These are phyloP conservation scores for Yponomeuta sedellus DNA, from an alignment of 2,888 invertebrate species.

Conservation along the genomic window DNA sequence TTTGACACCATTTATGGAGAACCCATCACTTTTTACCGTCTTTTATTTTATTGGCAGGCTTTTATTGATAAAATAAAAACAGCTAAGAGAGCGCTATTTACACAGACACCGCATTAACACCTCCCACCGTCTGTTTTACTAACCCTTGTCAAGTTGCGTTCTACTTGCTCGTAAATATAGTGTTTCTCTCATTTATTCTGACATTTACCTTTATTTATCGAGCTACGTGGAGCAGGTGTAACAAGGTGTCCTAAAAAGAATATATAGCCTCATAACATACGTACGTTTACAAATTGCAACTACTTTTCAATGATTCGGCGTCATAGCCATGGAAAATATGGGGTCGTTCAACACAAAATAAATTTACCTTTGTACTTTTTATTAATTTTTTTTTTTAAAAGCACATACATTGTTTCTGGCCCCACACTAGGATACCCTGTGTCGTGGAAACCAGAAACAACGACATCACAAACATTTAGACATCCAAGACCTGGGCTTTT, in stretches of 20 bases:
- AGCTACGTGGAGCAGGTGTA: not conserved
- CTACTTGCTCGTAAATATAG: slow-evolving; percentile 4
- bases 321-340: too few species aligned
- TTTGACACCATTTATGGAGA: not conserved
- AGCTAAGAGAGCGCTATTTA: not conserved
- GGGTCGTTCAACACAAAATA: too few species aligned
- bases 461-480: too few species aligned
- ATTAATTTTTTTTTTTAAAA: too few species aligned
- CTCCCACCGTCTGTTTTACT: slow-evolving; percentile 7
- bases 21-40: not conserved
- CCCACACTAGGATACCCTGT: too few species aligned
- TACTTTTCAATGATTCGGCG: too few species aligned
- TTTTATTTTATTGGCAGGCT: slow-evolving; percentile 3
- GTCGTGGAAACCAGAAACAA: too few species aligned
- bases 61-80: slow-evolving; percentile 1
- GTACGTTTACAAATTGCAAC: too few species aligned
- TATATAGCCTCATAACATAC: not conserved
- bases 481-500: too few species aligned
- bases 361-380: too few species aligned
- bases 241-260: not conserved
- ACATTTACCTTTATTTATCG: slow-evolving; percentile 5
- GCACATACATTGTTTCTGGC: too few species aligned
- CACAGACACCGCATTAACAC: slow-evolving; percentile 3
- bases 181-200: slow-evolving; percentile 13
- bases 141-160: slow-evolving; percentile 11